Evolutionary conservation across 2,888 invertebrate genomes (phyloP), one percentile per base, ranked within the genome.

Genomic region (Plebejus argus): DNA sequence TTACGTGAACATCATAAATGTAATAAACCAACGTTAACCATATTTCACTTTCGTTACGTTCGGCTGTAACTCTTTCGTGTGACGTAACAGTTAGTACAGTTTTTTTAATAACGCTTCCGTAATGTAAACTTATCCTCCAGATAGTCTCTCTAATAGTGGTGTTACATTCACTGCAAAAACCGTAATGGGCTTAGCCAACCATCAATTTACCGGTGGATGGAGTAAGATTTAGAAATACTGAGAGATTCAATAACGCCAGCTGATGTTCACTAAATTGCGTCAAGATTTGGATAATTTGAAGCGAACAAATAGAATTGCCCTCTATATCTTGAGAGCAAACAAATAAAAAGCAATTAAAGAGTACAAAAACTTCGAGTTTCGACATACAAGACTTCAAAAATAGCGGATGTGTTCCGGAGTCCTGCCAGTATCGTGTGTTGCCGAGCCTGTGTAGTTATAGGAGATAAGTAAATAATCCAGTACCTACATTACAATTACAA

Each of bases 31-130:
- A 74, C 20, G 20, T 23, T 72, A 72, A 58, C 72, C 76, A 77
- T 89, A 91, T 89, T 89, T 92, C 90, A 87, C 92, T 93, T 91
- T 93, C 92, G 86, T 86, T 86, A 83, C 86, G 61, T 72, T 49
- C 78, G 58, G 28, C 79, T 76, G 86, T 86, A 86, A 88, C 90
- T 89, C 88, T 90, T 90, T 90, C 88, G 81, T 85, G 82, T 92
- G 89, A 87, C 85, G 87, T 87, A 83, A 83, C 82, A 84, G 70
- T 76, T 53, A 49, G 45, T 58, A 39, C 33, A 28, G 53, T 53
- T 71, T 39, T 39, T 61, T 61, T 61, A 61, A 61, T 61, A 61
- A 61, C 61, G 61, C 23, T 61, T 61, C 61, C 61, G 61, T 61
- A 66, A 66, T 66, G 66, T 28, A 66, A 66, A 66, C 66, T 66